Base-by-base conservation (phyloP, 1,140 invertebrate species). In the Stegodyphus dumicola region DNA sequence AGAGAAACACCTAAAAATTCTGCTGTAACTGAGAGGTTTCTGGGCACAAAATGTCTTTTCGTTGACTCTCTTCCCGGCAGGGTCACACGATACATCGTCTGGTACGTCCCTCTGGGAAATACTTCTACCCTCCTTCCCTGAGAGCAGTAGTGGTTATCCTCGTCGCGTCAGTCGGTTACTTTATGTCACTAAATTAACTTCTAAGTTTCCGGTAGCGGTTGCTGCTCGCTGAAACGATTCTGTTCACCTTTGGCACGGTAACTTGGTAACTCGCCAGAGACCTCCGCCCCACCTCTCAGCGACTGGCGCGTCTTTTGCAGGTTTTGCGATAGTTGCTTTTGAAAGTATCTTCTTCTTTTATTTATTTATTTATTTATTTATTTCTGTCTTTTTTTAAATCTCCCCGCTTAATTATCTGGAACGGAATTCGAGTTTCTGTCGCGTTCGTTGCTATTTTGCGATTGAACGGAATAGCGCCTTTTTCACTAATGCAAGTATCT, bases 351-450 rank as follows among this genome's bases (percentile, higher is more conserved):
- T 80, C 54, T 69, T 54, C 17, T 51, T 73, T 73, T 73, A 49
- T 15, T 53, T 54, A 49, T 18, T 15, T 17, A 17, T 60, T 33
- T 53, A 17, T 70, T 18, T 11, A 71, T 13, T 56, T 56, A 6
- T 6, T 17, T 67, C n/a, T 67, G 15, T 67, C 56, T 15, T 17
- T 66, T 65, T 66, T 77, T 53, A 60, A 85, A 76, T 7, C 65
- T 81, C 13, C 49, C 65, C n/a, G 71, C 81, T 85, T 85, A 85
- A 85, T 85, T 85, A 85, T 85, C 65, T 66, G 64, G 81, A 85
- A 85, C 73, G 81, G 80, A 66, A 83, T 83, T 71, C 60, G 60
- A 75, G 51, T 81, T 67, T 67, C 7, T 54, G 54, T 53, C 52
- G 56, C 51, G 80, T 85, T 66, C 17, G 73, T 75, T 67, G 60